These are phyloP conservation scores for Limanda limanda DNA, from an alignment of 2,113 vertebrate species.

Conservation along the genomic window DNA sequence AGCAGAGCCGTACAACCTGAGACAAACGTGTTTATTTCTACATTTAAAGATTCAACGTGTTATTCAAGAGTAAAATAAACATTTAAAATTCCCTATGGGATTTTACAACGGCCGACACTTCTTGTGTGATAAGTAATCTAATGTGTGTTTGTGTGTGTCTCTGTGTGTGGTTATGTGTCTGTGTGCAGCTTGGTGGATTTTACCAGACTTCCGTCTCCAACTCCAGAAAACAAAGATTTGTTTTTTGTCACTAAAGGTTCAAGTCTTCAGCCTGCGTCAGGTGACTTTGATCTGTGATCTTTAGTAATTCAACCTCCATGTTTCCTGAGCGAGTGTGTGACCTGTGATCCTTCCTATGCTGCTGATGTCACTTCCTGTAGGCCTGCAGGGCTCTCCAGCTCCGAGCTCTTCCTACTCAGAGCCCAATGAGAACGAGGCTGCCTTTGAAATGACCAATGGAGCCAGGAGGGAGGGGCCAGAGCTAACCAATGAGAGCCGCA, in stretches of 20 bases:
- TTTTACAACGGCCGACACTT: not conserved
- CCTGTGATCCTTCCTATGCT: not conserved
- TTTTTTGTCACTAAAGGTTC: conserved; percentile 98
- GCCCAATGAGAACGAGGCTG: conserved; percentile 90
- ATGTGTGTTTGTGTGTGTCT: too few species aligned
- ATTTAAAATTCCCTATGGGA: too few species aligned
- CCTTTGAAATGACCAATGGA: conserved; percentile 68
- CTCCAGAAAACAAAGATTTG: conserved; percentile 99
- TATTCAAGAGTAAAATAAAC: too few species aligned
- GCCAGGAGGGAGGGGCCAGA: conserved; percentile 67
- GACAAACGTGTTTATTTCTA: too few species aligned
- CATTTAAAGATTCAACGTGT: too few species aligned
- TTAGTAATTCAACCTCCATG: not conserved
- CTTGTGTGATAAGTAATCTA: not conserved
- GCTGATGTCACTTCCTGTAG: conserved; percentile 49
- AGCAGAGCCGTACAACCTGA: too few species aligned
- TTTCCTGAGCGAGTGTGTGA: conserved; percentile 2
- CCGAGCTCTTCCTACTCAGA: conserved; percentile 98
- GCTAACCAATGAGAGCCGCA: conserved; percentile 93
- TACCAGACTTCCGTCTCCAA: conserved; percentile 98
- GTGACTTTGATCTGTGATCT: conserved; percentile 50
- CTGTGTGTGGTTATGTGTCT: too few species aligned
- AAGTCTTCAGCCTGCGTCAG: conserved; percentile 88
- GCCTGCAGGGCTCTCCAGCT: conserved; percentile 86
- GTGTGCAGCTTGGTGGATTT: conserved; percentile 94